These are phyloP conservation scores for Lepus americanus DNA, from an alignment of 2,113 vertebrate genomes.

Conservation along the genomic window DNA sequence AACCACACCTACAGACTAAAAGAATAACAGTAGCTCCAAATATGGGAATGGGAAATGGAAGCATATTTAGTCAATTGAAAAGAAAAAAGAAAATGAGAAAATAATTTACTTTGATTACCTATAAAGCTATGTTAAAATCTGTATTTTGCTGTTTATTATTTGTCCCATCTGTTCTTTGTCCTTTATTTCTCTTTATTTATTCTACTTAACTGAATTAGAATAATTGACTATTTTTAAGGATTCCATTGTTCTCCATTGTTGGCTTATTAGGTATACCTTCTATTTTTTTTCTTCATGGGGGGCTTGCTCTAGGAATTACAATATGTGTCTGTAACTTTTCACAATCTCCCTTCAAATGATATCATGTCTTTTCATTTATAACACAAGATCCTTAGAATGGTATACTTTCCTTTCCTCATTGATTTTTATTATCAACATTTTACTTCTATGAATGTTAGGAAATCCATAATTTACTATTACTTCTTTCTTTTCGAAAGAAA, in stretches of 20 bases:
- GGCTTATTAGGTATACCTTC: neutral
- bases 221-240: neutral
- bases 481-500: slow-evolving; percentile 17
- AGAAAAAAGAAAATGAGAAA: neutral
- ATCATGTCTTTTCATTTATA: neutral
- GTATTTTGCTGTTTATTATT: neutral
- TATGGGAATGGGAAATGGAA: neutral
- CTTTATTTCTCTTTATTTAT: neutral
- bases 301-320: neutral
- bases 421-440: neutral
- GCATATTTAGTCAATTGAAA: neutral
- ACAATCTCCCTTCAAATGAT: neutral
- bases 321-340: neutral
- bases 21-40: neutral
- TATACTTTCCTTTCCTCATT: slow-evolving; percentile 36
- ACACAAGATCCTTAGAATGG: neutral
- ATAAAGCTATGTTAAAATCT: neutral
- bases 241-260: neutral
- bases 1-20: neutral
- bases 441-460: neutral
- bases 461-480: neutral
- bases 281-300: neutral
- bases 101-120: neutral
- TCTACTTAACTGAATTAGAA: slow-evolving; percentile 27
- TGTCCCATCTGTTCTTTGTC: neutral